A percentile compares a stretch with the other conserved stretches of the same genome.
These are phyloP conservation scores for Seriola quinqueradiata DNA, from an alignment of 2,113 vertebrate genomes.

Conservation along the genomic window DNA sequence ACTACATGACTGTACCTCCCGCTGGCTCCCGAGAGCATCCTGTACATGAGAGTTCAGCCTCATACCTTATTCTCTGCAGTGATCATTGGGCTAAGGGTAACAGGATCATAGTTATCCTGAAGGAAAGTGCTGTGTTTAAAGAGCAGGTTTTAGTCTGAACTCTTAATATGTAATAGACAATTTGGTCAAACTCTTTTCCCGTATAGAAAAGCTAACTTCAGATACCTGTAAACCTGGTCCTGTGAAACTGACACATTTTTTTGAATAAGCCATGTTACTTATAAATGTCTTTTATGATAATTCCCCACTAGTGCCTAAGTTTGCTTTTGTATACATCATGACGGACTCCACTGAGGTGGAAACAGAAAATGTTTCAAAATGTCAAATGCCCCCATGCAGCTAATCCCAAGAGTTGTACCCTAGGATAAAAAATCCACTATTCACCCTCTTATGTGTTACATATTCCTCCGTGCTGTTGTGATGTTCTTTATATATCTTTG, in stretches of 20 bases:
- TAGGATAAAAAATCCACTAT: not conserved
- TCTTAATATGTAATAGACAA: not conserved
- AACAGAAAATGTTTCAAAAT: no score
- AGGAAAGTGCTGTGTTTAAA: not conserved
- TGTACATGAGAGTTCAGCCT: conserved; percentile 6
- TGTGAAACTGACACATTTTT: not conserved
- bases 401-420: not conserved
- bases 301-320: not conserved
- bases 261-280: not conserved
- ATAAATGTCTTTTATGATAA: not conserved
- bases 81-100: not conserved
- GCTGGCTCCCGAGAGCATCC: conserved; percentile 49
- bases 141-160: not conserved
- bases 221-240: not conserved
- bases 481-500: conserved; percentile 22
- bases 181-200: not conserved
- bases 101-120: conserved; percentile 4
- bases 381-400: not conserved
- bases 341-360: not conserved
- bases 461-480: not conserved
- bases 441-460: not conserved
- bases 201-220: not conserved
- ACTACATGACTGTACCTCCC: conserved; percentile 54
- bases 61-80: conserved; percentile 7
- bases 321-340: not conserved